These are phyloP conservation scores for Drosophila paracracens DNA, from an alignment of 2,888 invertebrate genomes.

Conservation along the genomic window DNA sequence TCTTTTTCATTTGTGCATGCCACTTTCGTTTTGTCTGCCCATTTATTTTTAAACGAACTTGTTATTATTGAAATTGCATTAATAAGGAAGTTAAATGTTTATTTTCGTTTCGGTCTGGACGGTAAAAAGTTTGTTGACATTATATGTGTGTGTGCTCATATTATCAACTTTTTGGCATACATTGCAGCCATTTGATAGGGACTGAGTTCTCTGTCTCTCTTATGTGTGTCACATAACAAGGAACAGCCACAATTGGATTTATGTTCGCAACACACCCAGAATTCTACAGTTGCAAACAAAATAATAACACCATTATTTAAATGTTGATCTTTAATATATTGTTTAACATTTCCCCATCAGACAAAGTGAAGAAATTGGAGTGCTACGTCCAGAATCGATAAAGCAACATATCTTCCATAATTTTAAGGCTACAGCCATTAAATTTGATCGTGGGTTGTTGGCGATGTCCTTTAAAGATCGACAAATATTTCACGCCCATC, in stretches of 20 bases:
- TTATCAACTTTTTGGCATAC: conserved; percentile 20
- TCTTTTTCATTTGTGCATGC: conserved; percentile 6
- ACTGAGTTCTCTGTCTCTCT: neutral
- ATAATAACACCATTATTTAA: neutral
- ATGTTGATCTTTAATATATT: neutral
- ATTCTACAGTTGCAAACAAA: neutral
- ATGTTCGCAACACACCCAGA: conserved; percentile 17
- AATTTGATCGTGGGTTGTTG: neutral
- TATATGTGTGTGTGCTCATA: neutral
- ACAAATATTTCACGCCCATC: no score
- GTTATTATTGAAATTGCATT: conserved; percentile 73
- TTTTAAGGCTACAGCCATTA: fast-evolving
- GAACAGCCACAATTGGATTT: neutral
- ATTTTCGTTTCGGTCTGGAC: conserved; percentile 67
- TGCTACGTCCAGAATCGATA: neutral
- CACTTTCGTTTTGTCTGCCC: conserved; percentile 67
- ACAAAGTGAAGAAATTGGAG: no score
- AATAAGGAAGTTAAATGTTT: conserved; percentile 77
- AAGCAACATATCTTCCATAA: neutral
- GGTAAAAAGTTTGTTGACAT: conserved; percentile 25
- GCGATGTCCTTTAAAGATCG: neutral
- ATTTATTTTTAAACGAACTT: conserved; percentile 57
- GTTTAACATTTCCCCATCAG: neutral
- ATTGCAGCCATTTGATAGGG: neutral
- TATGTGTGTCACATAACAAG: neutral